Base-by-base conservation (phyloP, 2,888 invertebrate species). In the Dorcus parallelipipedus region DNA sequence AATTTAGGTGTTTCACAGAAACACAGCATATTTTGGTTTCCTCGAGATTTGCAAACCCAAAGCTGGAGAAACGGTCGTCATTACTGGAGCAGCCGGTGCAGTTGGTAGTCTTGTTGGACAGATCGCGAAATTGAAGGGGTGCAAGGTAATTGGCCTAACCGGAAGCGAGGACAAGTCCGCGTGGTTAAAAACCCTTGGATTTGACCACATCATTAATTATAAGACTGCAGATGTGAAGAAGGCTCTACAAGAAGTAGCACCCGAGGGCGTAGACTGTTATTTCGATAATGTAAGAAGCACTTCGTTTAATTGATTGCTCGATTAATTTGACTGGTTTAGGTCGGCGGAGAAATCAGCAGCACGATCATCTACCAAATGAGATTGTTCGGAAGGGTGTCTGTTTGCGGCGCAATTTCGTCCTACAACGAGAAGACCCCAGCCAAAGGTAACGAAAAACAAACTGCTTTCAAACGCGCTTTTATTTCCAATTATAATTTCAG, bases 31-130 rank as follows among this genome's bases (percentile, higher is more conserved):
- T 70, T 90, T 90, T 77, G 91, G 91, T 1, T 78, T 91, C 9
- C 75, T 86, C 62, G 87, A 90, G 65, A 78, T 90, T 58, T 90
- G 89, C 63, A 74, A 84, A 59, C 89, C 90, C 2, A 86, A 89
- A 76, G 66, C 81, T 3, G 90, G 88, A 8, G 90, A 92, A 75
- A 87, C 86, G 0, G 82, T 91, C 9, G 86, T 88, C 1, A 84
- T 92, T 1, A 86, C 85, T 33, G 86, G 86, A 4, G 91, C 91
- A 9, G 91, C 88, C 20, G 91, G 91, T 14, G 91, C 90, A 40
- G 90, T 91, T 9, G 92, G 91, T 5, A 86, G 84, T 58, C 82
- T 87, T 50, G 91, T 90, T 26, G 91, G 91, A 2, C 91, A 91
- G 80, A 88, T 92, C 62, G 91, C 85, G 1, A 91, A 90, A 78